A percentile compares a stretch with the other conserved stretches of the same genome.
Evolutionary conservation across 2,888 invertebrate species (phyloP).

Genomic region (Saturnia japonica): DNA sequence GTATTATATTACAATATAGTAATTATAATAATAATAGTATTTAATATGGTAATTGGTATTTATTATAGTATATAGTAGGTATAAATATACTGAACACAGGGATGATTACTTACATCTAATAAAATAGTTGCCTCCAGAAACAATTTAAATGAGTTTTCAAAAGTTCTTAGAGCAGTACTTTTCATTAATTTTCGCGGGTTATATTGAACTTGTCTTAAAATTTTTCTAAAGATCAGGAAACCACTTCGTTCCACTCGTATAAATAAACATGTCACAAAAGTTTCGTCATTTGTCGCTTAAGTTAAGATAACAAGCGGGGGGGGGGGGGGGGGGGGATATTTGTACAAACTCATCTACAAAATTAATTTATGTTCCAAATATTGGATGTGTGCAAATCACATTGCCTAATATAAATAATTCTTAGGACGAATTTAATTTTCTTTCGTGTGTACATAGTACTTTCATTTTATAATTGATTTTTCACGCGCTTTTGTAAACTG

Average conservation of each 20-base stretch:
- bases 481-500: neutral
- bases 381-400: constrained; percentile 2
- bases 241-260: constrained; percentile 43
- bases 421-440: constrained; percentile 24
- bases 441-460: neutral
- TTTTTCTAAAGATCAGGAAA: constrained; percentile 53
- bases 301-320: constrained; percentile 38
- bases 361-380: constrained; percentile 12
- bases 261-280: constrained; percentile 53
- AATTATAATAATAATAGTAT: too few species aligned
- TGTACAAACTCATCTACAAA: constrained; percentile 24
- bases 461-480: neutral
- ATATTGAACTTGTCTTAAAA: constrained; percentile 52
- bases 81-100: neutral
- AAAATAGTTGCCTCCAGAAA: neutral
- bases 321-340: too few species aligned
- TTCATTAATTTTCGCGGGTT: constrained; percentile 51
- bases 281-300: constrained; percentile 53
- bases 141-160: neutral
- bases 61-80: too few species aligned
- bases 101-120: neutral
- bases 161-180: neutral
- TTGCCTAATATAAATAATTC: constrained; percentile 5
- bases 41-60: too few species aligned
- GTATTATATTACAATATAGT: too few species aligned